Base-by-base conservation (phyloP, 2,797 vertebrate species). In the Chloroceryle inda region DNA sequence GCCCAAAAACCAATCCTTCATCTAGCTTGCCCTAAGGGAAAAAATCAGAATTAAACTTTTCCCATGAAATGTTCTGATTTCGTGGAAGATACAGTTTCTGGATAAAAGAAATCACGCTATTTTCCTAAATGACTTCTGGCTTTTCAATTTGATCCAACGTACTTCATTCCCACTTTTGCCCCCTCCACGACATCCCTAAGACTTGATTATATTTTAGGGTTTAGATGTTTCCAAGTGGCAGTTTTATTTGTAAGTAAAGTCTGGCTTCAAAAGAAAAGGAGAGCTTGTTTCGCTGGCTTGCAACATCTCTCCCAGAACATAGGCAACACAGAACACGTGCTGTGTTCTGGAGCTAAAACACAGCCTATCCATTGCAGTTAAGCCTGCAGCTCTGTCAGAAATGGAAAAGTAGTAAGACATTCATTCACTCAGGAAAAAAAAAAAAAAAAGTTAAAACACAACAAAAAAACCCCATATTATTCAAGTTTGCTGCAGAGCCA, bases 361-460 rank as follows among this genome's bases (percentile, higher is more conserved):
- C 35, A 68, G 90, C 62, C 76, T 92, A 89, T 62, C 75, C 91
- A 26, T 1, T 53, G 44, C 45, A 85, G 79, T 49, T 75, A 92
- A 68, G 84, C 86, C 86, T 40, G 50, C 1, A 5, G 79, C 79
- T 89, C 77, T 86, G 49, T 49, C 52, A 94, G 75, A 74, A 84
- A 76, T 59, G 3, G 77, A 94, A 96, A 95, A 89, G 66, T 93
- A 94, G 22, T 73, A 94, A 33, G 78, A 94, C 82, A 94, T 59
- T 59, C 89, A 84, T 53, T 87, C 92, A 74, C 49, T 50, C 26
- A 27, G 13, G 15, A 13, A 38, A 11, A 6, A 31, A 15, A 17
- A 27, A 4, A 12, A 33, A 50, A 78, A 88, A 45, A 45, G 18
- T 44, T 44, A 73, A 45, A 26, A 1, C 40, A 6, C 14, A 53